Evolutionary conservation across 1,140 invertebrate species (phyloP).

Genomic region (Leptopilina clavipes): DNA sequence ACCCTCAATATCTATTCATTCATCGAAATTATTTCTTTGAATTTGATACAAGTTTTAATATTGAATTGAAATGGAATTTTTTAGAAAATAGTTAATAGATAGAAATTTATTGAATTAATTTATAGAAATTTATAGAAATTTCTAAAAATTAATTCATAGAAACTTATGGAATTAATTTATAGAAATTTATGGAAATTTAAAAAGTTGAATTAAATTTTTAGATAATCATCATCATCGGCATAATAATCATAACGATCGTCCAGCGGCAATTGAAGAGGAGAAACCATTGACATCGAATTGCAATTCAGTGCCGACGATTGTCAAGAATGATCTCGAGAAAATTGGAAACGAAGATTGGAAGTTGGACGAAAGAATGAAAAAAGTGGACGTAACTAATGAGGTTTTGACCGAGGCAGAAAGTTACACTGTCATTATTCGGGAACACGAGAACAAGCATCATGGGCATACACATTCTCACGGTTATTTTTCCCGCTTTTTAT

Average conservation of each 20-base stretch:
- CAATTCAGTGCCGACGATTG: slow-evolving; percentile 68
- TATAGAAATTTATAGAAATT: too few relatives aligned
- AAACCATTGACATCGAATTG: slow-evolving; percentile 70
- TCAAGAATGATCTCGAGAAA: slow-evolving; percentile 62
- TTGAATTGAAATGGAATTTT: too few relatives aligned
- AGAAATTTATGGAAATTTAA: too few relatives aligned
- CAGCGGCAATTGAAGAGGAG: slow-evolving; percentile 69
- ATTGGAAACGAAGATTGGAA: slow-evolving; percentile 67
- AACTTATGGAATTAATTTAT: too few relatives aligned
- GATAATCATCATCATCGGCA: slow-evolving; percentile 69
- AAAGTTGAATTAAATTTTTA: slow-evolving; percentile 28
- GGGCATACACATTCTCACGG: slow-evolving; percentile 90
- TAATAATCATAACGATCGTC: slow-evolving; percentile 63
- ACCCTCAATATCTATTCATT: too few relatives aligned
- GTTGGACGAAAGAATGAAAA: slow-evolving; percentile 60
- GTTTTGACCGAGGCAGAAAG: slow-evolving; percentile 77
- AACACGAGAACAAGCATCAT: slow-evolving; percentile 89
- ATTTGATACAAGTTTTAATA: too few relatives aligned
- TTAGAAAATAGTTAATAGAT: too few relatives aligned
- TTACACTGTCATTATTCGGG: slow-evolving; percentile 81
- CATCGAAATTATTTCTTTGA: too few relatives aligned
- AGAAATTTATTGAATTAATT: too few relatives aligned
- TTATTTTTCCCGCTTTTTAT: slow-evolving; percentile 43
- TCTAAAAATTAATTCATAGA: too few relatives aligned
- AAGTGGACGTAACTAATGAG: slow-evolving; percentile 59